These are phyloP conservation scores for Bhutanitis thaidina DNA, from an alignment of 2,888 invertebrate genomes.

Conservation along the genomic window DNA sequence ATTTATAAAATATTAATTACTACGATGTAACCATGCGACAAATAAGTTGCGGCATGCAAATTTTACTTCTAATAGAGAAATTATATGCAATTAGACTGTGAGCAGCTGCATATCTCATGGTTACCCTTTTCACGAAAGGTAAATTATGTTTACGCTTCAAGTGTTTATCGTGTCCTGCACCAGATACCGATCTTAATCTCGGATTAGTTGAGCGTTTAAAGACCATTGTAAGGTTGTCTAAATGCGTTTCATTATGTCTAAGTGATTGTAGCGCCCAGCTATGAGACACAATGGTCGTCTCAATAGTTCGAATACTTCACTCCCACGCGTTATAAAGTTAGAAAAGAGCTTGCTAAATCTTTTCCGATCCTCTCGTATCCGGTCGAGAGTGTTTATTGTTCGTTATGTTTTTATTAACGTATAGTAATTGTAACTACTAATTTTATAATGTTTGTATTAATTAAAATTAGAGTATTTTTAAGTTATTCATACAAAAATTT, in stretches of 20 bases:
- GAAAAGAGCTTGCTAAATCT: slow-evolving; percentile 38
- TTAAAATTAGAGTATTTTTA: no score
- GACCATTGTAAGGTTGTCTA: slow-evolving; percentile 57
- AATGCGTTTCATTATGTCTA: slow-evolving; percentile 35
- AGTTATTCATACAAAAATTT: no score
- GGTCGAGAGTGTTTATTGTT: slow-evolving; percentile 31
- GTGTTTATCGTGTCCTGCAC: slow-evolving; percentile 62
- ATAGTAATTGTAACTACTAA: no score
- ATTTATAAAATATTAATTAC: no score
- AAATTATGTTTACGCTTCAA: slow-evolving; percentile 61
- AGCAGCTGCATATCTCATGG: no score
- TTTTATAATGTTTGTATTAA: no score
- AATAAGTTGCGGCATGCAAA: no score
- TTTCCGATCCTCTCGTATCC: slow-evolving; percentile 43
- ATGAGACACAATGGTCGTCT: slow-evolving; percentile 47
- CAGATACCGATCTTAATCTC: slow-evolving; percentile 70
- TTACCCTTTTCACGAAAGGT: slow-evolving; percentile 25
- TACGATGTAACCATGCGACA: no score
- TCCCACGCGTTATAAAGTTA: slow-evolving; percentile 54
- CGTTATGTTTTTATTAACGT: neutral
- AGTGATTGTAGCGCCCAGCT: slow-evolving; percentile 59
- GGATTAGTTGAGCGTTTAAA: slow-evolving; percentile 60
- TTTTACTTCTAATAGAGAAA: no score
- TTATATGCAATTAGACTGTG: no score
- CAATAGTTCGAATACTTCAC: slow-evolving; percentile 40